Base-by-base conservation (phyloP, 1,140 invertebrate genomes). In the Goniozus legneri region DNA sequence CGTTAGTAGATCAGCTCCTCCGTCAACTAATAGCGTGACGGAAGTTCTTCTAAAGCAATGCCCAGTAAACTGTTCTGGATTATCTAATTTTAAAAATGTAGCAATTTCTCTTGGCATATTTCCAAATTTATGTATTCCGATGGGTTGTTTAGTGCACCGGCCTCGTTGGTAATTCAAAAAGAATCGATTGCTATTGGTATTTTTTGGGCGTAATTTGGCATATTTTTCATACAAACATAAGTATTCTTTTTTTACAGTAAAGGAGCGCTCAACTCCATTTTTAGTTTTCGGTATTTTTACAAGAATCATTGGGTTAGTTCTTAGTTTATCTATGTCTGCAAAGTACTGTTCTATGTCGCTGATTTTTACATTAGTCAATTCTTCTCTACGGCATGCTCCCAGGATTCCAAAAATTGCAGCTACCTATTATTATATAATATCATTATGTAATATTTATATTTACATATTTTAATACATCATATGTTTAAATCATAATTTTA, bases 81-180 rank as follows among this genome's bases (percentile, higher is more conserved):
- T 27, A 7, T 6, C 6, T 27, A 12, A 27, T 7, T 27, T 6
- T 12, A 27, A 27, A 27, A 7, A 27, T 27, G 6, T 27, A 12
- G 24, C 24, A 6, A 27, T 27, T 27, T 27, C 12, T 27, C 12
- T 27, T 6, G 24, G 24, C 24, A 27, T 27, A 7, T 27, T 12
- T 27, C 43, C 40, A 47, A 65, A 40, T 39, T 61, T 65, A 44
- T 69, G 63, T 38, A 52, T 58, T 0, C 58, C 66, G 18, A 67
- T 56, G 3, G 15, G 14, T 43, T 64, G 59, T 13, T n/a, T 4
- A 6, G 43, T 44, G 18, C 31, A 36, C 19, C 35, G 12, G 6
- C 43, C 31, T 33, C 35, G 8, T 20, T 22, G n/a, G 13, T 18
- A 33, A 13, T 44, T 44, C 24, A 20, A 3, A 21, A 35, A 44